A percentile compares a stretch with the other conserved stretches of the same genome.
Evolutionary conservation across 2,888 invertebrate genomes (phyloP).

Genomic region (Nephrotoma flavescens): DNA sequence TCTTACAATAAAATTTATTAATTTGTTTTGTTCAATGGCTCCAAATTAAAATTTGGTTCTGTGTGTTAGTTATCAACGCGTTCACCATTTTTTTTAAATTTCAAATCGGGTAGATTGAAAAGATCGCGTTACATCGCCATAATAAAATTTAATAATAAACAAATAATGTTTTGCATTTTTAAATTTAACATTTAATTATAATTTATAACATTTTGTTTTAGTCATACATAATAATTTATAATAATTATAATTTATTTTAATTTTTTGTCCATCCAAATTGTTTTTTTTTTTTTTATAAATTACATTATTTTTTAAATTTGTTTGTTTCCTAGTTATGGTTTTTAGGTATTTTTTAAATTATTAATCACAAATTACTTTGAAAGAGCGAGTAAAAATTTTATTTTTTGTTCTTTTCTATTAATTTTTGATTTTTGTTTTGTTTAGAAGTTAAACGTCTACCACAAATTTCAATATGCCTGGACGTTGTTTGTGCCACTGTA

Average conservation of each 20-base stretch:
- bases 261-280: background rate
- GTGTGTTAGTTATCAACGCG: background rate
- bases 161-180: background rate
- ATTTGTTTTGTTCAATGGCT: background rate
- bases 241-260: background rate
- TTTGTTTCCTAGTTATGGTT: background rate
- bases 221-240: background rate
- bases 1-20: background rate
- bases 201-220: background rate
- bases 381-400: background rate
- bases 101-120: background rate
- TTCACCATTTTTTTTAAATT: background rate
- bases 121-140: background rate
- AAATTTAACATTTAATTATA: background rate
- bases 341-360: background rate
- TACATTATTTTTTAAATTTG: background rate
- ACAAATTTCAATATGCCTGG: background rate
- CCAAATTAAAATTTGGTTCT: background rate
- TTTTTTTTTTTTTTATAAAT: background rate
- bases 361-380: slow-evolving; percentile 6
- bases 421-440: background rate
- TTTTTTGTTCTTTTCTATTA: background rate
- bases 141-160: background rate
- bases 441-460: background rate
- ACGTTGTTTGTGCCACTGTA: background rate